phyloP scores from a whole-genome alignment of 2,797 vertebrate species.

The Cephalopachus bancanus region DNA sequence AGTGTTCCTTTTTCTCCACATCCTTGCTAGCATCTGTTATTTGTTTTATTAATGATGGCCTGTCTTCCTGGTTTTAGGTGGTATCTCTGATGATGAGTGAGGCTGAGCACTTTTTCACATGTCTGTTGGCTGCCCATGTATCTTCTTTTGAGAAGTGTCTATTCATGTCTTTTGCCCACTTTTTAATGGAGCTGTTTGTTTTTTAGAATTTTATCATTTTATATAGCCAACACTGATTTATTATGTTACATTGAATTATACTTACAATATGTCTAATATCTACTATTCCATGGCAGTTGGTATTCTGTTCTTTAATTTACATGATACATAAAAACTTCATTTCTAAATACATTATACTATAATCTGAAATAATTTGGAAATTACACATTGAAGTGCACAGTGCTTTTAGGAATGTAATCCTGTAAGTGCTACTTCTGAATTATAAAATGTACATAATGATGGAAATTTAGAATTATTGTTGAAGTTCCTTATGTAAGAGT shows the following conservation, averaged over 20 bases:
- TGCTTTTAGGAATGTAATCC: constrained; percentile 11
- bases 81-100: too few species aligned
- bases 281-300: not conserved
- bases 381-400: not conserved
- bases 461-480: not conserved
- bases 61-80: too few species aligned
- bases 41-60: too few species aligned
- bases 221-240: not conserved
- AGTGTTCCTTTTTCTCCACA: too few species aligned
- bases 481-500: not conserved
- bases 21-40: too few species aligned
- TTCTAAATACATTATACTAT: not conserved
- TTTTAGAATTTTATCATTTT: too few species aligned
- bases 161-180: too few species aligned
- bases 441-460: not conserved
- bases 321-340: not conserved
- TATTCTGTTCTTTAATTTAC: constrained; percentile 8
- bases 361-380: constrained; percentile 44
- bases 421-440: not conserved
- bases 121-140: too few species aligned
- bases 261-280: not conserved
- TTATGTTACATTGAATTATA: not conserved
- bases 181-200: too few species aligned
- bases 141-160: too few species aligned
- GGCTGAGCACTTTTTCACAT: too few species aligned